Evolutionary conservation across 2,888 invertebrate genomes (phyloP), one percentile per base, ranked within the genome.

Genomic region (Euclidia mi): DNA sequence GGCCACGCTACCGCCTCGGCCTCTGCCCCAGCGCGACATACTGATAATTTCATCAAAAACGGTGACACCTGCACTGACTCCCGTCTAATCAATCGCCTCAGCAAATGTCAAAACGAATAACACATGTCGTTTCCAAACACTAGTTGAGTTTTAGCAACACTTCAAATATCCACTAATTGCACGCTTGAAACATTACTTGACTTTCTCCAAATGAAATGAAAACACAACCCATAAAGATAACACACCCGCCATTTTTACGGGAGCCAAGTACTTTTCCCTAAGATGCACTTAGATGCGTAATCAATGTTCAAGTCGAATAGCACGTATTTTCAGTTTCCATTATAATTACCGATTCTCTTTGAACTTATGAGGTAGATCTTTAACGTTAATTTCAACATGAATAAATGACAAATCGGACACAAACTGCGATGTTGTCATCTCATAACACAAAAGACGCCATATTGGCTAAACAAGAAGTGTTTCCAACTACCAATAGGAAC

Each of bases 1-100:
- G 71, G 96, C 96, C 80, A 96, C 95, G 82, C 95, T 95, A 88
- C 95, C 93, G 77, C 92, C 90, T 82, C 95, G 91, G 84, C 93
- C 95, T 91, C 96, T 95, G 85, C 95, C 95, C 95, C 96, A 96
- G 83, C 96, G 95, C 80, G 96, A 95, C 96, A 96, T 96, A 73
- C 83, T 90, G 90, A 89, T 91, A 94, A 89, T 94, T 87, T 91
- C 94, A 94, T 94, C 88, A 94, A 93, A 89, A 89, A 87, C 86
- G 89, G 82, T 91, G 90, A 91, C 91, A 90, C 85, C 84, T 85
- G 90, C 87, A 82, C 88, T 76, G 82, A 89, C 81, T 84, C 75
- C 63, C 76, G 70, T 69, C 81, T 76, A 85, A 85, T 79, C 83
- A 84, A 87, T 84, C 81, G 81, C 79, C 71, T 79, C 60, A 58